These are phyloP conservation scores for Onchidella celtica DNA, from an alignment of 2,888 invertebrate species.

Conservation along the genomic window DNA sequence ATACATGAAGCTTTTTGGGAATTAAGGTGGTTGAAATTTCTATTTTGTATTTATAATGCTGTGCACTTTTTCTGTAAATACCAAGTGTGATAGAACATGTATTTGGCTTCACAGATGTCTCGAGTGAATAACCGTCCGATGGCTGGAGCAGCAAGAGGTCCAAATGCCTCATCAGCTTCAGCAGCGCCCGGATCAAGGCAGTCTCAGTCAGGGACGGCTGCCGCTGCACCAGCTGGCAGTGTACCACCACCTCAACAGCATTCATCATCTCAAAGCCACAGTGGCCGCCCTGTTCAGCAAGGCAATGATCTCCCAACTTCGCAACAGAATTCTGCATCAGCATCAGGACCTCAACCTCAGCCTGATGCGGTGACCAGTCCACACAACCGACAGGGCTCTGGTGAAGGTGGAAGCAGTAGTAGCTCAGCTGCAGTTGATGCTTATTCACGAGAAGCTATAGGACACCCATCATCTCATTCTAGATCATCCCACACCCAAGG, in stretches of 20 bases:
- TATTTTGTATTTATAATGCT: no score
- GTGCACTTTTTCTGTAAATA: no score
- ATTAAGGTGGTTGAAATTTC: no score
- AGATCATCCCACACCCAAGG: slow-evolving; percentile 3
- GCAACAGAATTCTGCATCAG: not conserved
- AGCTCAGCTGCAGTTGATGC: not conserved
- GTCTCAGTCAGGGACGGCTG: not conserved
- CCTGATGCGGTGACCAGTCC: slow-evolving; percentile 24
- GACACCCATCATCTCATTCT: slow-evolving; percentile 24
- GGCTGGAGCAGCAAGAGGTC: slow-evolving; percentile 16
- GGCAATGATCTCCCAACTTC: not conserved
- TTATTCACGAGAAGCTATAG: slow-evolving; percentile 5
- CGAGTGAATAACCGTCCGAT: slow-evolving; percentile 10
- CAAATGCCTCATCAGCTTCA: slow-evolving; percentile 22
- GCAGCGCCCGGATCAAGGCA: slow-evolving; percentile 2
- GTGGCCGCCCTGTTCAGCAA: not conserved
- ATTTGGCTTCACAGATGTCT: slow-evolving; percentile 35
- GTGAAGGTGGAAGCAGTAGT: not conserved
- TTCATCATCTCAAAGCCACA: not conserved
- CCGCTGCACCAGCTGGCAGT: slow-evolving; percentile 15
- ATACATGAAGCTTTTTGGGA: no score
- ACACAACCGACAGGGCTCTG: not conserved
- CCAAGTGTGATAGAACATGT: no score
- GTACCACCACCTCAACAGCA: not conserved
- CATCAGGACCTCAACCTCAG: not conserved